Conservation (phyloP, 2,888 invertebrate genomes). For the Euplexia lucipara region DNA sequence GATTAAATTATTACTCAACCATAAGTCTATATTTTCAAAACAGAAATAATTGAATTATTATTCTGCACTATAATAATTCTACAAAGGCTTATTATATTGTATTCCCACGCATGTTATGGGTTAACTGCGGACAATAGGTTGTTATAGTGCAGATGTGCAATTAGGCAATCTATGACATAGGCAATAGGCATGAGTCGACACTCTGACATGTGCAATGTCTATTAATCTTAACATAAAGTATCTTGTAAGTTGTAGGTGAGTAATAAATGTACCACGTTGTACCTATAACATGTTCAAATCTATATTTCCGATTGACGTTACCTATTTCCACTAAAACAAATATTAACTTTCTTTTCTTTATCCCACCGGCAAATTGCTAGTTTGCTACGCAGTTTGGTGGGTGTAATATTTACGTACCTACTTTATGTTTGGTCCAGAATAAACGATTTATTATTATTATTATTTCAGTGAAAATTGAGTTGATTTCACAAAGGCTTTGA, state of each 20-base stretch:
- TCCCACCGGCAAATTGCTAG: no score
- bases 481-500: no score
- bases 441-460: no score
- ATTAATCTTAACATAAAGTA: conserved; percentile 13
- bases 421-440: no score
- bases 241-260: conserved; percentile 5
- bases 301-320: no score
- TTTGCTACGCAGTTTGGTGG: no score
- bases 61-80: conserved; percentile 16
- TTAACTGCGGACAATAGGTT: conserved; percentile 53
- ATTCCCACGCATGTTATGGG: conserved; percentile 39
- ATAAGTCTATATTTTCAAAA: conserved; percentile 23
- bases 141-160: conserved; percentile 52
- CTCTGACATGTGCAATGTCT: conserved; percentile 15
- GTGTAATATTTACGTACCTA: no score
- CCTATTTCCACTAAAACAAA: no score
- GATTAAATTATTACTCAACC: background rate
- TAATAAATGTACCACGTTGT: background rate
- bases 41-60: conserved; percentile 9
- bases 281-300: no score
- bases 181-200: conserved; percentile 37
- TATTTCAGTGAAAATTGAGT: no score
- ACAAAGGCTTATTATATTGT: conserved; percentile 15
- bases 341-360: no score
- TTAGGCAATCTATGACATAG: conserved; percentile 45